Evolutionary conservation across 53 echinoderm and acorn worm species (phyloP), one percentile per base, ranked within the genome.

Genomic region (Henricia sp.): DNA sequence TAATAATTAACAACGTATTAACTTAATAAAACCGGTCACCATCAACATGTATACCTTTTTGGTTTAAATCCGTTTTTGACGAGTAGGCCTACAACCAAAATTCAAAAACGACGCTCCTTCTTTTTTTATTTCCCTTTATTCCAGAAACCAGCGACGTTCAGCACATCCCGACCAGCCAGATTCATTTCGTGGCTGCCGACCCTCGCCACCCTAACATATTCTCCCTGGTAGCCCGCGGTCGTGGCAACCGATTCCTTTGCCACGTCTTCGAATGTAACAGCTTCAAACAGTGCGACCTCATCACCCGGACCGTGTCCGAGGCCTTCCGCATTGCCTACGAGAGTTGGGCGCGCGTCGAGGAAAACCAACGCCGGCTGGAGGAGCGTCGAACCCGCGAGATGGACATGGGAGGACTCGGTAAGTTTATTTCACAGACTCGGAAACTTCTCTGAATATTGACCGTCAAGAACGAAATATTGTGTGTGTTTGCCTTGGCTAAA

Each of bases 101-200:
- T 48, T 48, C 48, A 16, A 48, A 48, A 16, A 9, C 16, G 48
- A 48, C 48, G 9, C 16, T 16, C 48, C 16, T 4, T 35, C 19
- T 66, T 26, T 5, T 14, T 36, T 26, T 44, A 23, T 82, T 65
- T 50, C 50, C 33, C 17, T 59, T 50, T 33, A n/a, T 32, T 41
- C 11, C 73, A 86, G 86, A 86, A 54, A 76, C 74, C 52, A 67
- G 75, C 33, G 75, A 86, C 36, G 40, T 75, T 13, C 86, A 86
- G 68, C 74, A 86, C 30, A 76, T 86, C 43, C 86, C 86, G 3
- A 37, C 76, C 30, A 76, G 76, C 68, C 53, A 38, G 13, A 39
- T 86, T 27, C 74, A 74, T 28, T 86, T 72, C 56, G 67, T 67
- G 2, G 86, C 86, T 1, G 75, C 86, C 27, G 86, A 86, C 30